Base-by-base conservation (phyloP, 2,797 vertebrate species). In the Coracias cyanogaster region DNA sequence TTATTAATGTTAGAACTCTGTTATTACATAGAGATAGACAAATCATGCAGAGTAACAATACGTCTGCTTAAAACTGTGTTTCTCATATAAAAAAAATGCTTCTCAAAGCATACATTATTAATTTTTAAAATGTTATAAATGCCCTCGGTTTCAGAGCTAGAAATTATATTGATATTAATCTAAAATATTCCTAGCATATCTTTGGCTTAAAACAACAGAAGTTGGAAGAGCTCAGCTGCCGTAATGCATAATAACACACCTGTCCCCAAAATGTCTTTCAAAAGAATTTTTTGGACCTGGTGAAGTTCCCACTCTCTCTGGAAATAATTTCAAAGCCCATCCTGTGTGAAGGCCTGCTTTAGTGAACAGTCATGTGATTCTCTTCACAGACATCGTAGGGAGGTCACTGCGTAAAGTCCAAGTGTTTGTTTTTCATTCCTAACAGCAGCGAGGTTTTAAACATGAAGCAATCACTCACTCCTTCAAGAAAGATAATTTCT, bases 401-500 rank as follows among this genome's bases (percentile, higher is more conserved):
- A 90, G 77, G 80, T 79, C 89, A 93, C 66, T 66, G 70, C 52
- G 13, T 72, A 90, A 84, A 93, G 81, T 55, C 48, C 35, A 81
- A 93, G 70, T 31, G 70, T 93, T 94, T 95, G 51, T 70, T 93
- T 94, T 96, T 66, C 77, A 94, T 94, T 94, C 67, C 55, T 93
- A 84, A 86, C 16, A 82, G 70, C 57, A 81, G 70, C 94, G 85
- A 86, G 51, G 76, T 79, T 97, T 95, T 79, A 95, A 94, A 95
- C 60, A 91, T 65, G 88, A 94, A 95, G 94, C 91, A 96, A 92
- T 95, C 20, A 52, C 81, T 89, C 91, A 77, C 60, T 90, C 73
- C 89, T 94, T 93, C 87, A 90, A 76, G 82, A 84, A 91, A 94
- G 82, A 89, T 90, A 96, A 96, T 95, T 97, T 60, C 84, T 94